A percentile compares a stretch with the other conserved stretches of the same genome.
Conservation (phyloP, 1,140 invertebrate species). For the Mesaphorura yosii region DNA sequence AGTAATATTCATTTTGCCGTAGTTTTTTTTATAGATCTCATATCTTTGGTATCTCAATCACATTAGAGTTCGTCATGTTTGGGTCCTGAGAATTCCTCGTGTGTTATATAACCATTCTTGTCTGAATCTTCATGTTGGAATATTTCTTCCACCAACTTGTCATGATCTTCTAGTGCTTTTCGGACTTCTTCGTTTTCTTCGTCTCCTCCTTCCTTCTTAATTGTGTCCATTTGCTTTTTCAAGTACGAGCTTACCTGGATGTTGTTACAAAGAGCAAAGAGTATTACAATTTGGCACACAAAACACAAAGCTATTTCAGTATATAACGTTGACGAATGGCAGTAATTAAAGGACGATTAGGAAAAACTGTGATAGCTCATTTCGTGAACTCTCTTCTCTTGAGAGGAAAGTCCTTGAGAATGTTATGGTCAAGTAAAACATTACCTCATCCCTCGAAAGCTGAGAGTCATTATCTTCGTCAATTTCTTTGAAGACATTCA, state of each 20-base stretch:
- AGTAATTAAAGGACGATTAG: no score
- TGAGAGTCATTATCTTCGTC: slow-evolving; percentile 77
- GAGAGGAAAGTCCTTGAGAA: no score
- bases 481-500: slow-evolving; percentile 94
- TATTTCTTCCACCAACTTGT: slow-evolving; percentile 88
- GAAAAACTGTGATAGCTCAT: no score
- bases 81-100: slow-evolving; percentile 89
- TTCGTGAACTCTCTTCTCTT: no score
- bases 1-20: no score
- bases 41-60: no score
- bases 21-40: no score
- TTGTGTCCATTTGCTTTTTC: slow-evolving; percentile 76
- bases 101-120: slow-evolving; percentile 88
- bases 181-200: slow-evolving; percentile 61
- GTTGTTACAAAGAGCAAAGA: neutral
- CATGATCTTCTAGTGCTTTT: slow-evolving; percentile 75
- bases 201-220: slow-evolving; percentile 43
- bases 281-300: neutral
- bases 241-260: slow-evolving; percentile 76
- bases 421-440: no score
- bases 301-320: neutral
- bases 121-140: slow-evolving; percentile 94
- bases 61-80: slow-evolving; percentile 91
- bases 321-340: no score
- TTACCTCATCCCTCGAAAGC: slow-evolving; percentile 86